phyloP scores from a whole-genome alignment of 2,113 vertebrate genomes.

The Phyllostomus hastatus region DNA sequence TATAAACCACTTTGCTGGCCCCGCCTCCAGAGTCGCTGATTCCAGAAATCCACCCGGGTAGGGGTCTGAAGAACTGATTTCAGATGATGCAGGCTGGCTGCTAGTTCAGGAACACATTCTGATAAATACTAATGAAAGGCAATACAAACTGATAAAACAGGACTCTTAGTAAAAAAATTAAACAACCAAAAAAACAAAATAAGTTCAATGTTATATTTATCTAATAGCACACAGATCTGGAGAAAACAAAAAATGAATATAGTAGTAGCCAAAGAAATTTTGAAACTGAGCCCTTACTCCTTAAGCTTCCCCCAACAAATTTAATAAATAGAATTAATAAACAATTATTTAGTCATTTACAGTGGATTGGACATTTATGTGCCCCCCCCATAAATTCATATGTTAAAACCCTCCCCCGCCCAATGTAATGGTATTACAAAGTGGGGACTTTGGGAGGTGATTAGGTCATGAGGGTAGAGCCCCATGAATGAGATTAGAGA shows the following conservation, averaged over 20 bases:
- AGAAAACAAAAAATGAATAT: neutral
- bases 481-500: neutral
- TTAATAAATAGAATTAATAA: neutral
- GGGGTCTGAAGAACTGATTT: neutral
- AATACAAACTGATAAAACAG: neutral
- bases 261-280: neutral
- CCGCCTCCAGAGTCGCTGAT: neutral
- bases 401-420: neutral
- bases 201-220: neutral
- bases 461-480: neutral
- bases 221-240: neutral
- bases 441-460: neutral
- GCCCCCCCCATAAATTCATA: neutral
- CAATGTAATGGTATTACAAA: neutral
- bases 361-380: neutral
- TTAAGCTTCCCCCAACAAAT: neutral
- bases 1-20: neutral
- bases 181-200: neutral
- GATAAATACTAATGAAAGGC: neutral
- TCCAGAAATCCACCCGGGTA: neutral
- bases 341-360: neutral
- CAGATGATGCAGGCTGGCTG: neutral
- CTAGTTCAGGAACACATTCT: neutral
- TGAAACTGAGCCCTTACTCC: neutral
- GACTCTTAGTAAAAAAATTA: neutral